Evolutionary conservation across 2,113 vertebrate genomes (phyloP).

Genomic region (Otis tarda): DNA sequence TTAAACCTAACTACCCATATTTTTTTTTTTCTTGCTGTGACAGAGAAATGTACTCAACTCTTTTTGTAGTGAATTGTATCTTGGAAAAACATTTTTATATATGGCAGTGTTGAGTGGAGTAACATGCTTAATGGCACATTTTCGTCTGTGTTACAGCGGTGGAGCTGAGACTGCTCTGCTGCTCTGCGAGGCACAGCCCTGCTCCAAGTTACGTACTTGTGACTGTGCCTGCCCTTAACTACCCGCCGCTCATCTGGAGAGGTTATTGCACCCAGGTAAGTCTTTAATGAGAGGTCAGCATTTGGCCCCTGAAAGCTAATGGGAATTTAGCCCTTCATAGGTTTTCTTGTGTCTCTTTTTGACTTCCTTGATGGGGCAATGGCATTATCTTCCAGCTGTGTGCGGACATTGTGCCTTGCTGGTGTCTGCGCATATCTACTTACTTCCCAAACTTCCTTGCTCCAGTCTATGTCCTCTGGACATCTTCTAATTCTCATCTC

Average conservation of each 20-base stretch:
- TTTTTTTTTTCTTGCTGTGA: slow-evolving; percentile 4
- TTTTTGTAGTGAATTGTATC: slow-evolving; percentile 36
- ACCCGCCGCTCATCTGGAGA: not conserved
- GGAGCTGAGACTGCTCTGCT: not conserved
- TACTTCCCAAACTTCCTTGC: not conserved
- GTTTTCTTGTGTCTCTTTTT: not conserved
- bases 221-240: not conserved
- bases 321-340: not conserved
- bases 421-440: not conserved
- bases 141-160: not conserved
- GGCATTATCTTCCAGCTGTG: not conserved
- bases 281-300: not conserved
- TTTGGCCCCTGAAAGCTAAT: not conserved
- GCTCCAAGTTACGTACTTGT: not conserved
- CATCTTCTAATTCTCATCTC: not conserved
- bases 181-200: not conserved
- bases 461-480: not conserved
- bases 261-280: not conserved
- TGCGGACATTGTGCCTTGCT: not conserved
- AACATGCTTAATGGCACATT: slow-evolving; percentile 35
- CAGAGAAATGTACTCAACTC: slow-evolving; percentile 26
- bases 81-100: slow-evolving; percentile 37
- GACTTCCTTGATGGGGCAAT: not conserved
- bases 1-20: slow-evolving; percentile 10
- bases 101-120: not conserved